Percentiles rank a stretch among this genome's conserved stretches.
These are phyloP conservation scores for Hucho hucho DNA, from an alignment of 2,113 vertebrate species.

Conservation along the genomic window DNA sequence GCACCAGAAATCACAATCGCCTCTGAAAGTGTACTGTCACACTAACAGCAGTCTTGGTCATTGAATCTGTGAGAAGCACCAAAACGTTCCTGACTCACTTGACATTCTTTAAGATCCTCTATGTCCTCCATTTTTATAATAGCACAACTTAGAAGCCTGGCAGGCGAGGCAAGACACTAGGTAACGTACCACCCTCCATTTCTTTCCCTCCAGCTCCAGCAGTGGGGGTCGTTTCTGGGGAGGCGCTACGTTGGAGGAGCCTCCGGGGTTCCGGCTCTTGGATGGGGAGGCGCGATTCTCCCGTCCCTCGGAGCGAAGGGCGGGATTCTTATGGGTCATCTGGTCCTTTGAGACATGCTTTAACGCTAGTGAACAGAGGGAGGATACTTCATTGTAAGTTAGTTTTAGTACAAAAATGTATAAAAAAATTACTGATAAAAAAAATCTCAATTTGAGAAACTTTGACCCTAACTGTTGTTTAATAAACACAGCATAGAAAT, in stretches of 20 bases:
- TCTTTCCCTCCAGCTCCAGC: constrained; percentile 93
- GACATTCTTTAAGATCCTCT: too few species aligned
- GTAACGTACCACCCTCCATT: constrained; percentile 93
- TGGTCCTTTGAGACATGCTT: constrained; percentile 87
- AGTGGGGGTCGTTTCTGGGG: constrained; percentile 77
- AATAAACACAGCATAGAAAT: background rate
- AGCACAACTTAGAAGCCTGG: too few species aligned
- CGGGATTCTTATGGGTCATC: constrained; percentile 92
- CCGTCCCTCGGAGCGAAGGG: constrained; percentile 75
- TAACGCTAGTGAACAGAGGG: constrained; percentile 73
- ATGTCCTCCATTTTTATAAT: too few species aligned
- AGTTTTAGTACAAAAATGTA: too few species aligned
- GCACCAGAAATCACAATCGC: background rate
- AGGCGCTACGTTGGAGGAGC: constrained; percentile 56
- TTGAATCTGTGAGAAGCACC: too few species aligned
- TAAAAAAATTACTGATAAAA: too few species aligned
- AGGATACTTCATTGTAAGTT: background rate
- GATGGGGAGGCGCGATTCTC: constrained; percentile 61
- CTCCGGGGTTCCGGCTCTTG: constrained; percentile 68
- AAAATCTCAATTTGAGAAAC: too few species aligned
- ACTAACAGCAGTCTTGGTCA: too few species aligned
- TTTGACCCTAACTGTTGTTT: background rate
- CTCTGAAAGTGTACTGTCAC: too few species aligned
- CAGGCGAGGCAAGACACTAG: background rate
- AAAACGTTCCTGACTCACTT: too few species aligned